phyloP scores from a whole-genome alignment of 2,113 vertebrate species.

The Gallinago media region DNA sequence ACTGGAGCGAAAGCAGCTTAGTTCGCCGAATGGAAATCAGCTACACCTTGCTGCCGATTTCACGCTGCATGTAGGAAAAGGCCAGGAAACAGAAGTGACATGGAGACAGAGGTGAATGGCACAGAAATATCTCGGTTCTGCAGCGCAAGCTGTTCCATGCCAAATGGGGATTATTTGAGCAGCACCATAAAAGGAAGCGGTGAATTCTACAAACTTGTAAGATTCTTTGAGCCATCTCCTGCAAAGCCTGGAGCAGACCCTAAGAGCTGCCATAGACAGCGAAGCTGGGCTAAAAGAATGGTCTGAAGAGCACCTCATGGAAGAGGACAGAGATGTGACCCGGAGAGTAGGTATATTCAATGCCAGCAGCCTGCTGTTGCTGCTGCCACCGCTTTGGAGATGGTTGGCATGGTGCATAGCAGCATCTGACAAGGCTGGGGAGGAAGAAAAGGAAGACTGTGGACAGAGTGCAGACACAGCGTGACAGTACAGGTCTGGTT shows the following conservation, averaged over 20 bases:
- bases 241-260: background rate
- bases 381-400: background rate
- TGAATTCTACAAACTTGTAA: background rate
- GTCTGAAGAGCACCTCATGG: background rate
- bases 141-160: background rate
- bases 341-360: accelerated
- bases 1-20: background rate
- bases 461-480: background rate
- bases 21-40: background rate
- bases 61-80: background rate
- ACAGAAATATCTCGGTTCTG: background rate
- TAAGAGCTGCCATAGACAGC: accelerated
- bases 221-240: background rate
- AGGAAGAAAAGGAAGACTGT: background rate
- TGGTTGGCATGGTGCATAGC: background rate
- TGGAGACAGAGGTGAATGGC: background rate
- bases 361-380: background rate
- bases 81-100: background rate
- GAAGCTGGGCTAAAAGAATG: background rate
- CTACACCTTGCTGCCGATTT: background rate
- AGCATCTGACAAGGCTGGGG: background rate
- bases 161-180: background rate
- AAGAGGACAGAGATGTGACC: background rate
- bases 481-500: background rate
- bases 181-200: background rate